Base-by-base conservation (phyloP, 37 sponge, comb jelly and placozoan genomes). In the Beroe forskalii region DNA sequence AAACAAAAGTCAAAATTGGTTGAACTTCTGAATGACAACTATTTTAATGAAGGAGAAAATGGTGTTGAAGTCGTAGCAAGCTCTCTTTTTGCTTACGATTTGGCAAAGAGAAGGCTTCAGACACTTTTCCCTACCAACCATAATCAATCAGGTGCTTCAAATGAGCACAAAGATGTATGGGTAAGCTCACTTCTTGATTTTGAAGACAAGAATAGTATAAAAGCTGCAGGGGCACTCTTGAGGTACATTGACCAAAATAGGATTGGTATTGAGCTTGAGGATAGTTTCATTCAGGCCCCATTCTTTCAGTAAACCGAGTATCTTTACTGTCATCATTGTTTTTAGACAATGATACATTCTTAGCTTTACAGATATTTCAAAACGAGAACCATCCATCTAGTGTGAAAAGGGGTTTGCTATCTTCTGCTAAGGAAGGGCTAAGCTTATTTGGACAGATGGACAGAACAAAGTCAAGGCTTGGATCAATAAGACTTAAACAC, bases 361-460 rank as follows among this genome's bases (percentile, higher is more conserved):
- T 94, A 89, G 93, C 96, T 61, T 91, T 97, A 44, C 96, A 96
- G 93, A 94, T 97, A 67, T 97, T 97, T 91, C 94, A 93, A 44
- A 93, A 91, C 67, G 98, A 97, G 92, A 32, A 42, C 32, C 98
- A 97, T 64, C 98, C 98, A 0, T 97, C 98, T 25, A 93, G 92
- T 2, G 96, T 94, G 72, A 97, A 97, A 89, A 66, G 90, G 9
- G 95, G 93, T 19, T 69, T 32, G 32, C 44, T 30, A 24, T 66
- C 91, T 19, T 93, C 94, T 22, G 38, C 91, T 0, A 97, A 96
- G 60, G 98, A 97, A 48, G 98, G 98, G 42, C 94, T 97, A 20
- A 96, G 96, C 19, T 69, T 97, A 1, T 97, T 97, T 90, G 95
- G 96, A 93, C 22, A 91, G 91, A 69, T 43, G 38, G 95, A 98